Base-by-base conservation (phyloP, 2,113 vertebrate genomes). In the Leiothrix lutea region DNA sequence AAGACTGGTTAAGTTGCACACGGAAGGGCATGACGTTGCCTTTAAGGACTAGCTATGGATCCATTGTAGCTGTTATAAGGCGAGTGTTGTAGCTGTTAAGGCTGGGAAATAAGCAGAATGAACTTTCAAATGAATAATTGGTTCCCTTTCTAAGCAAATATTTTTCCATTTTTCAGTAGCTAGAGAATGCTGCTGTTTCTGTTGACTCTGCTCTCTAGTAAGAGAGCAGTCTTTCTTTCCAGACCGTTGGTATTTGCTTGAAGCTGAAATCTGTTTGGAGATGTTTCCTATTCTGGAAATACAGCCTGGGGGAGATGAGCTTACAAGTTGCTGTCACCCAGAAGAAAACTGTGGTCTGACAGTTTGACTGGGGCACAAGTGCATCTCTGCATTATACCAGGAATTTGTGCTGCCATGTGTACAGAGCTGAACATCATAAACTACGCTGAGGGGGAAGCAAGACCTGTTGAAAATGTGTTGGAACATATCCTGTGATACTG, bases 111-210 rank as follows among this genome's bases (percentile, higher is more conserved):
- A 6, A 70, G 2, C 18, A 71, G 61, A 71, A 33, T 85, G 36
- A 86, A 53, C 45, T 65, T 54, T 79, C 47, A 70, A 56, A 80
- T 72, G 19, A 80, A 53, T 80, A 85, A 71, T 13, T 70, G 5
- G 4, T 81, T 90, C 61, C 10, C 21, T 90, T 92, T 70, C 38
- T 44, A 79, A 88, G 44, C 8, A 80, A 64, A 44, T 31, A 2
- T 66, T 48, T 92, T 87, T 74, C 44, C 53, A 47, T 79, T 89
- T 88, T 94, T 72, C 35, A 40, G 26, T 67, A 56, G 21, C 31
- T n/a, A 40, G 14, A 81, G 51, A 87, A 81, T 66, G 54, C 25
- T 90, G 45, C 69, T 73, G 6, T 36, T 83, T 71, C 28, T 91
- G 36, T 90, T 66, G 54, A 70, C 10, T 44, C 31, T 90, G 81